A percentile compares a stretch with the other conserved stretches of the same genome.
Evolutionary conservation across 2,888 invertebrate genomes (phyloP).

Genomic region (Ennomos erosarius): DNA sequence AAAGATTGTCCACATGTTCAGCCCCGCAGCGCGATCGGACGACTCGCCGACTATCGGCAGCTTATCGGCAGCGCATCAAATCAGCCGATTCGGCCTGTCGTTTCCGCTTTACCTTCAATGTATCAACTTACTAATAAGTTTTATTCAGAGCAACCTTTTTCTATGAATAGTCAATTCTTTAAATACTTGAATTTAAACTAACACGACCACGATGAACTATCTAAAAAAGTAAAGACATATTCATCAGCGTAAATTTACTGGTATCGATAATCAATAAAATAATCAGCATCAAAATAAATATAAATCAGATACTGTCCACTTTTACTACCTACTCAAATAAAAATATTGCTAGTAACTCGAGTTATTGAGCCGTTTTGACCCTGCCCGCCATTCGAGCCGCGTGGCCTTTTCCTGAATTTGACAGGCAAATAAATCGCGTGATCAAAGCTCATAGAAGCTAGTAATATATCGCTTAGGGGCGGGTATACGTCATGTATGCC

Average conservation of each 20-base stretch:
- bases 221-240: no score
- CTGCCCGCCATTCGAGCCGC: slow-evolving; percentile 59
- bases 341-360: slow-evolving; percentile 42
- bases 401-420: slow-evolving; percentile 81
- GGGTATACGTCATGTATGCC: slow-evolving; percentile 47
- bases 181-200: no score
- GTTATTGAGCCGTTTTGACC: slow-evolving; percentile 55
- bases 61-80: slow-evolving; percentile 77
- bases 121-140: slow-evolving; percentile 53
- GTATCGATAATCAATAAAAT: no score
- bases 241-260: no score
- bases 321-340: neutral
- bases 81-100: slow-evolving; percentile 61
- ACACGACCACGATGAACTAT: no score
- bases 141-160: slow-evolving; percentile 1
- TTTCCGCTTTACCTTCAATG: slow-evolving; percentile 70
- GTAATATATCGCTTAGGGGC: slow-evolving; percentile 72
- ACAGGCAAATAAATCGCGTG: slow-evolving; percentile 81
- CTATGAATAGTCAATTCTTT: no score
- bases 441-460: slow-evolving; percentile 69
- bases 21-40: slow-evolving; percentile 56
- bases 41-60: slow-evolving; percentile 54
- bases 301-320: no score
- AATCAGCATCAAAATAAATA: no score
- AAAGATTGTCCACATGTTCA: slow-evolving; percentile 85